phyloP scores from a whole-genome alignment of 2,113 vertebrate genomes.

The Pedetes capensis region DNA sequence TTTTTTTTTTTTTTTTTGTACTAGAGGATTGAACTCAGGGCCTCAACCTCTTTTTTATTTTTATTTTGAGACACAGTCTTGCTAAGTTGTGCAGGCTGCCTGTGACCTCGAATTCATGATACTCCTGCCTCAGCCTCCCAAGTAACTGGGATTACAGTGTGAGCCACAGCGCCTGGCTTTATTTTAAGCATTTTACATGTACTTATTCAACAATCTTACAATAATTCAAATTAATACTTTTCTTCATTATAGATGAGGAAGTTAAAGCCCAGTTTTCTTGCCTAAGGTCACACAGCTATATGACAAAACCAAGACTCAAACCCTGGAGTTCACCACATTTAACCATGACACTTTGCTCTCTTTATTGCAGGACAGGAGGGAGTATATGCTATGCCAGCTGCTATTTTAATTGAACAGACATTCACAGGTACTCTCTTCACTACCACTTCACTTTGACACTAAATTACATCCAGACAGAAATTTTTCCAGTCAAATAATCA shows the following conservation, averaged over 20 bases:
- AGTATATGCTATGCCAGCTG: not conserved
- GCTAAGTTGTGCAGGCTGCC: no score
- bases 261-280: not conserved
- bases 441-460: not conserved
- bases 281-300: not conserved
- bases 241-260: not conserved
- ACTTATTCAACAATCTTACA: not conserved
- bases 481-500: not conserved
- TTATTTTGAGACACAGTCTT: no score
- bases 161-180: no score
- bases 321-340: not conserved
- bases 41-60: no score
- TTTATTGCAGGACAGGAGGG: not conserved
- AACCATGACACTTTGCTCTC: not conserved
- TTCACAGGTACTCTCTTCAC: not conserved
- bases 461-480: not conserved
- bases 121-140: no score
- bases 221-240: not conserved
- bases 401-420: not conserved
- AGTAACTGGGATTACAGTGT: no score
- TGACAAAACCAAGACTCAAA: conserved; percentile 15
- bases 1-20: no score
- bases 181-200: not conserved
- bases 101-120: no score
- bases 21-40: no score